Evolutionary conservation across 2,113 vertebrate genomes (phyloP), one percentile per base, ranked within the genome.

Genomic region (Vidua macroura): DNA sequence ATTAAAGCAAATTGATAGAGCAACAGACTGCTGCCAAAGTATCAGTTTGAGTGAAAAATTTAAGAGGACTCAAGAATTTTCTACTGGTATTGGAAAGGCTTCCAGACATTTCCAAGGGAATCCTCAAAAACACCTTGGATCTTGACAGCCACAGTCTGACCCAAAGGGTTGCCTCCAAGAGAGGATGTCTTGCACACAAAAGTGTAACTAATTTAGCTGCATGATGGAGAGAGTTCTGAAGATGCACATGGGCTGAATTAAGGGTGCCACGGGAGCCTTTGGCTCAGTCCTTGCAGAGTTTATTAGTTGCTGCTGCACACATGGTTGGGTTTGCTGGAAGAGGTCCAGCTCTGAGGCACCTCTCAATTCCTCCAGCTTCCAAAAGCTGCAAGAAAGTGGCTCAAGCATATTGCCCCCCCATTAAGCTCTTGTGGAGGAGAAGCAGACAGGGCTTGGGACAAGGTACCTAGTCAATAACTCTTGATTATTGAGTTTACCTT

Each of bases 161-260:
- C 83, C 41, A 31, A 73, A 76, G 44, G 6, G 31, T 5, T 94
- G 72, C 41, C 69, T 86, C 49, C 43, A 80, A 68, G 39, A 88
- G 31, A 86, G 37, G 52, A 55, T 1, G 2, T 72, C 77, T 93
- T 5, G 4, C 69, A 83, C 83, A 78, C 63, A 25, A 30, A 76
- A 75, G 69, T 68, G 76, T 73, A 92, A 72, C 76, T 86, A 81
- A 93, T 96, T 94, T 79, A 86, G 83, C 58, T 76, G n/a, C 80
- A 58, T 86, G 84, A 94, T 48, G 46, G 69, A 84, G 53, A 62
- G 76, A 75, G 49, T 56, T 92, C 88, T 88, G 83, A 95, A 95
- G 93, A 94, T 95, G 95, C 93, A 95, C 90, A 94, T 94, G 93
- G 95, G 90, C 88, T 95, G 92, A 92, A 94, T 97, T 95, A 97